Base-by-base conservation (phyloP, 2,797 vertebrate species). In the Dermochelys coriacea region DNA sequence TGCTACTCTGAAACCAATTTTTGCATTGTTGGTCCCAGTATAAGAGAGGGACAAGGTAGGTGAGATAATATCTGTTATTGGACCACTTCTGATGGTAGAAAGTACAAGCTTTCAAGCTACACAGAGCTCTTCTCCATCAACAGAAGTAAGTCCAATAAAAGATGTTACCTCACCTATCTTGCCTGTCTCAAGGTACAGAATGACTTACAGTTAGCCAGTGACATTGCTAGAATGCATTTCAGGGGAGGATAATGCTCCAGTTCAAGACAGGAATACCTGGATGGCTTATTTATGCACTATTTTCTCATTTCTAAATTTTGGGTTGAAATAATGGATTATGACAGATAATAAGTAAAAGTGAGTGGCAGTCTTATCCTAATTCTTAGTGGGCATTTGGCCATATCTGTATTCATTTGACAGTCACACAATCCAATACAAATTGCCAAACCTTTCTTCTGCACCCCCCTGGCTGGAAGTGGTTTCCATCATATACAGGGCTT, bases 381-480 rank as follows among this genome's bases (percentile, higher is more conserved):
- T 81, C n/a, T 90, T 71, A 82, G 88, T 18, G 71, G 91, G 91
- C 83, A 9, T 85, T 89, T 93, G 91, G 88, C 82, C 90, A 85
- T 91, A 93, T 87, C 84, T 88, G 87, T 34, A 0, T 41, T 91
- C 54, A 12, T 34, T 64, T 78, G 57, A 80, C 90, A 89, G 88
- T 41, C 77, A 9, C 11, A 75, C 80, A 88, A 37, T 31, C 83
- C 94, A 94, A 80, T 84, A 85, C 64, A 95, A 68, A 80, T 86
- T 82, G 54, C 90, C 84, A 90, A 34, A 71, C 3, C 25, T 77
- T 81, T 85, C 9, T 87, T 6, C 3, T 6, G 6, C 59, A 31
- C 29, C 31, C 6, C 6, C 59, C 31, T 29, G 57, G 12, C 27
- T 59, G 27, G 57, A 59, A 29, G 57, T 59, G 27, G 57, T 59